Conservation (phyloP, 2,797 vertebrate genomes). For the Adelosebastes latens region DNA sequence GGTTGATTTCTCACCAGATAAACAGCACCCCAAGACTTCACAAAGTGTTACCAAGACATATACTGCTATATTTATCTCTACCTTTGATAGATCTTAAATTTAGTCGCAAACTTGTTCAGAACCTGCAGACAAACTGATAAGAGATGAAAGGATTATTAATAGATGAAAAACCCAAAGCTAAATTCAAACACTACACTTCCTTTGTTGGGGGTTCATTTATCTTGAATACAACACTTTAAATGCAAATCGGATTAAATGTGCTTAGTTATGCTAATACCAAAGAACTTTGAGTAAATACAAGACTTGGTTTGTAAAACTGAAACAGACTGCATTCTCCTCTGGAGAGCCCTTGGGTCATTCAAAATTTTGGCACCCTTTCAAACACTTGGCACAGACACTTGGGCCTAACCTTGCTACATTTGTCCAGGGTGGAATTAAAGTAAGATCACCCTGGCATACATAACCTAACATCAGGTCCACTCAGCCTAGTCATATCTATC, state of each 20-base stretch:
- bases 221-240: constrained; percentile 10
- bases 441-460: constrained; percentile 57
- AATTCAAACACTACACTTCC: constrained; percentile 16
- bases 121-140: constrained; percentile 34
- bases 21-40: constrained; percentile 20
- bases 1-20: constrained; percentile 42
- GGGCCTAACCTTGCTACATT: constrained; percentile 70
- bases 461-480: constrained; percentile 47
- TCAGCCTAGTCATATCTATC: constrained; percentile 14
- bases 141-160: constrained; percentile 67
- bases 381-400: constrained; percentile 70
- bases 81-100: constrained; percentile 47
- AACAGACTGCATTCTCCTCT: constrained; percentile 64
- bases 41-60: constrained; percentile 28
- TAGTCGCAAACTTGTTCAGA: constrained; percentile 38
- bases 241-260: constrained; percentile 8
- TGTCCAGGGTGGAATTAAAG: constrained; percentile 63
- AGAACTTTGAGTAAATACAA: constrained; percentile 5
- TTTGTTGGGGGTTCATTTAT: constrained; percentile 24
- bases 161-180: constrained; percentile 44
- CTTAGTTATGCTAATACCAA: neutral
- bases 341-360: constrained; percentile 64
- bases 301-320: constrained; percentile 9
- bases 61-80: constrained; percentile 65
- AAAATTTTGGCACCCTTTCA: constrained; percentile 64